Evolutionary conservation across 2,797 vertebrate genomes (phyloP).

Genomic region (Diceros bicornis): DNA sequence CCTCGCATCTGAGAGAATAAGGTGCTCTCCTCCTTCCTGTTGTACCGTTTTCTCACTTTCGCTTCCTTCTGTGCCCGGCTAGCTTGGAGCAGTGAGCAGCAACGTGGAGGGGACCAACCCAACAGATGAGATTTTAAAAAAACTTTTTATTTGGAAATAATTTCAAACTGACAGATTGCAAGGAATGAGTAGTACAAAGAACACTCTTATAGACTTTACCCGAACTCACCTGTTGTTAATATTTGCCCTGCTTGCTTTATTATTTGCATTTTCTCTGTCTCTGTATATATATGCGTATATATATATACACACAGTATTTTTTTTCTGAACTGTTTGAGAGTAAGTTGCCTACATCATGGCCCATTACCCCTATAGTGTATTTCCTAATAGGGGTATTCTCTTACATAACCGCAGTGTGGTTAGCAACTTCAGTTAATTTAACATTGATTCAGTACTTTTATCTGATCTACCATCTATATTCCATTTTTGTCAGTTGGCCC

Average conservation of each 20-base stretch:
- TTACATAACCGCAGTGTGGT: neutral
- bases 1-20: neutral
- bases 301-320: neutral
- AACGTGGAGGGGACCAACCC: neutral
- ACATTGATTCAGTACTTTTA: neutral
- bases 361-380: neutral
- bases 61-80: neutral
- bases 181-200: neutral
- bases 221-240: neutral
- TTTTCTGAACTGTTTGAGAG: neutral
- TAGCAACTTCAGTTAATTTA: neutral
- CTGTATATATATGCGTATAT: neutral
- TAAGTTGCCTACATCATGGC: neutral
- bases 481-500: conserved; percentile 26
- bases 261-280: neutral
- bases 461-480: neutral
- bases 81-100: neutral
- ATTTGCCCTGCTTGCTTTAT: conserved; percentile 16
- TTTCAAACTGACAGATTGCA: conserved; percentile 12
- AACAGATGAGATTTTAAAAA: conserved; percentile 34
- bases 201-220: neutral
- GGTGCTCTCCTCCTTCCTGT: neutral
- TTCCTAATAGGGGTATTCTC: conserved; percentile 25
- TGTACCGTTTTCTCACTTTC: neutral
- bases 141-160: conserved; percentile 45